Conservation (phyloP, 1,140 invertebrate genomes). For the Andricus grossulariae region DNA sequence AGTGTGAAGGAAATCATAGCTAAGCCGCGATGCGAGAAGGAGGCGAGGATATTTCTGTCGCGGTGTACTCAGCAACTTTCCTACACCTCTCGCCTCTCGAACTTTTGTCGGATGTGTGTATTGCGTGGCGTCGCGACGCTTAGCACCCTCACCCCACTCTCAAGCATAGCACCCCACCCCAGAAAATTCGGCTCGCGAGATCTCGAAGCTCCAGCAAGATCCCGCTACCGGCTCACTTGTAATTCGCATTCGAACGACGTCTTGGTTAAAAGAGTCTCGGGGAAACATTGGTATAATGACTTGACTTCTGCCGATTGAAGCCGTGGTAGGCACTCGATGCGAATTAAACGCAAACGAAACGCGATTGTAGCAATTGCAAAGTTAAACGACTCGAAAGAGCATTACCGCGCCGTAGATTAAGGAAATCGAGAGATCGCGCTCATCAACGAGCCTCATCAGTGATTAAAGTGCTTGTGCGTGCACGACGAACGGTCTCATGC, state of each 20-base stretch:
- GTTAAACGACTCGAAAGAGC: conserved; percentile 49
- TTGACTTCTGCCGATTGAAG: conserved; percentile 85
- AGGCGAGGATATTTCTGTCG: conserved; percentile 56
- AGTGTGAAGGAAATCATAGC: conserved; percentile 32
- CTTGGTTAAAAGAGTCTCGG: conserved; percentile 88
- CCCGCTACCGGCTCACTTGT: conserved; percentile 77
- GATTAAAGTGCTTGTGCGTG: conserved; percentile 62
- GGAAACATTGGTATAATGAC: conserved; percentile 83
- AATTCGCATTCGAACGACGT: conserved; percentile 92
- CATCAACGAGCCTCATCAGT: conserved; percentile 37
- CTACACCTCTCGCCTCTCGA: conserved; percentile 34
- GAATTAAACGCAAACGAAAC: conserved; percentile 43
- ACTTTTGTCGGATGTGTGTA: conserved; percentile 25
- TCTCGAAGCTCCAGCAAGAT: conserved; percentile 59
- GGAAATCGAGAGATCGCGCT: conserved; percentile 29
- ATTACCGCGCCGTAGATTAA: conserved; percentile 35
- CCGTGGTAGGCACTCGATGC: conserved; percentile 73
- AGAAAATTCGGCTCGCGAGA: conserved; percentile 47
- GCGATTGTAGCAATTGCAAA: conserved; percentile 43
- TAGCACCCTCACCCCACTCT: conserved; percentile 62
- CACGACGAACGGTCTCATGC: conserved; percentile 31
- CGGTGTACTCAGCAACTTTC: conserved; percentile 17
- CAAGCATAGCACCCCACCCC: conserved; percentile 38
- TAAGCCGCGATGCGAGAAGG: background rate
- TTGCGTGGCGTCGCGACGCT: conserved; percentile 59